Conservation (phyloP, 2,888 invertebrate species). For the Monoplex corrugatus region DNA sequence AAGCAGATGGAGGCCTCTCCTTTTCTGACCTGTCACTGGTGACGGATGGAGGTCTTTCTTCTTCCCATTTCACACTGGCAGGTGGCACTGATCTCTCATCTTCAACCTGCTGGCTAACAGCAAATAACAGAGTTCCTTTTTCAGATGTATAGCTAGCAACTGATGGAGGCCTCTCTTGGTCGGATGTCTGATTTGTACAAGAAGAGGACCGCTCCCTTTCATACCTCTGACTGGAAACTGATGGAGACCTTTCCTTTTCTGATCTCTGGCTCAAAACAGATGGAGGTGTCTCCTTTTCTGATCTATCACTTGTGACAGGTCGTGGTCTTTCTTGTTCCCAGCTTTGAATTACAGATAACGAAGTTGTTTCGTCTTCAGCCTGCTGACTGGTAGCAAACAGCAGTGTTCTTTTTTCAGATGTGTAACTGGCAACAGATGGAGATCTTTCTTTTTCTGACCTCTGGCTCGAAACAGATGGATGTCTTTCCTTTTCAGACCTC, state of each 20-base stretch:
- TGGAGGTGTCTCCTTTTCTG: not conserved
- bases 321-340: not conserved
- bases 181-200: not conserved
- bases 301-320: not conserved
- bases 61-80: not conserved
- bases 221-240: conserved; percentile 38
- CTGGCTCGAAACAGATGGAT: not conserved
- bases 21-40: not conserved
- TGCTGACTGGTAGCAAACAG: not conserved
- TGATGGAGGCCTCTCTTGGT: not conserved
- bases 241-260: not conserved
- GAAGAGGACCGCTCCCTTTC: not conserved
- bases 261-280: not conserved
- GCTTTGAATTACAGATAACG: not conserved
- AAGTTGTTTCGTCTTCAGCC: not conserved
- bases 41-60: not conserved
- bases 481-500: not conserved
- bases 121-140: no score
- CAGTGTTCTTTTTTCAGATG: not conserved
- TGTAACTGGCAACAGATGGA: not conserved
- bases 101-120: no score
- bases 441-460: not conserved
- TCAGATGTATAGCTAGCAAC: not conserved
- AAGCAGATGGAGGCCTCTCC: conserved; percentile 31
- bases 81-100: not conserved